phyloP scores from a whole-genome alignment of 2,113 vertebrate species.

The Arothron firmamentum region DNA sequence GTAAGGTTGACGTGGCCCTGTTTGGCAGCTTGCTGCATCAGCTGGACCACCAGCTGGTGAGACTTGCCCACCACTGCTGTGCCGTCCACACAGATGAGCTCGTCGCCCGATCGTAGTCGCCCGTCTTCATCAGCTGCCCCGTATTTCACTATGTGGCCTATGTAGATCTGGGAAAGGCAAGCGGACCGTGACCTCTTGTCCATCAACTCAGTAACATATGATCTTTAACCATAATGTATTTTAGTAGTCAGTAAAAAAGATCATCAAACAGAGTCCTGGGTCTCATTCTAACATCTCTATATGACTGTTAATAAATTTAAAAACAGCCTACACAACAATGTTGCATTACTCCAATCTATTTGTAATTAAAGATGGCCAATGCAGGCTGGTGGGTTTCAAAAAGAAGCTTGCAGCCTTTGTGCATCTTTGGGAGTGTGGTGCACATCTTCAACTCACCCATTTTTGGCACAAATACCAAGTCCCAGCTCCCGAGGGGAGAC shows the following conservation, averaged over 20 bases:
- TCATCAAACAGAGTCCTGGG: neutral
- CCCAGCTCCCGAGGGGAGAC: conserved; percentile 28
- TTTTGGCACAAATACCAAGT: conserved; percentile 51
- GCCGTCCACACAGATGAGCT: conserved; percentile 97
- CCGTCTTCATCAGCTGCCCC: conserved; percentile 95
- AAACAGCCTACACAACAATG: neutral
- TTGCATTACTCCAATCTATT: conserved; percentile 25
- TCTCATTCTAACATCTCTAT: neutral
- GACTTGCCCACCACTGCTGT: conserved; percentile 97
- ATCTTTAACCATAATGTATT: neutral
- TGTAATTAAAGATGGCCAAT: conserved; percentile 9
- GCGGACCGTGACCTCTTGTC: neutral
- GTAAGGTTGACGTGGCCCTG: conserved; percentile 97
- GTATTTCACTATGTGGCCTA: conserved; percentile 94
- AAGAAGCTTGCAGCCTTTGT: conserved; percentile 27
- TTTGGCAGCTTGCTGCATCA: conserved; percentile 99
- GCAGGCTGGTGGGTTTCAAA: conserved; percentile 1
- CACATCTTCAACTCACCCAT: conserved; percentile 2
- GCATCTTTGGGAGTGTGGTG: conserved; percentile 39
- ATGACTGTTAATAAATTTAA: no score
- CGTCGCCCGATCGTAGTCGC: conserved; percentile 93
- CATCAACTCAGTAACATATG: neutral
- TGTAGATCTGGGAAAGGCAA: conserved; percentile 82
- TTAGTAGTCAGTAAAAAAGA: no score
- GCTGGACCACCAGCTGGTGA: conserved; percentile 97